Evolutionary conservation across 53 echinoderm and acorn worm species (phyloP).

Genomic region (Astropecten irregularis): DNA sequence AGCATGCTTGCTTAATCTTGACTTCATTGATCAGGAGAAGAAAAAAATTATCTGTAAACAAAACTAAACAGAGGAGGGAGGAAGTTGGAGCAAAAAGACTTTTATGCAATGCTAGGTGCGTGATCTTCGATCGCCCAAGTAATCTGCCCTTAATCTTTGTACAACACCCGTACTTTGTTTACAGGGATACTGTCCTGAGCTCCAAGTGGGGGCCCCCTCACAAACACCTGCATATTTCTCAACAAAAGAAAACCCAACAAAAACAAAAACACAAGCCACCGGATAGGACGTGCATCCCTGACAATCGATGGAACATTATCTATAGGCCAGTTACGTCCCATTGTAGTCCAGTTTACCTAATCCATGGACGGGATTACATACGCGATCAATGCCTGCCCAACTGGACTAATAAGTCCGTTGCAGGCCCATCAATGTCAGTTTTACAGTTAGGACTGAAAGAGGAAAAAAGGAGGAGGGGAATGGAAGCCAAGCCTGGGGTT

Average conservation of each 20-base stretch:
- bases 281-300: not conserved
- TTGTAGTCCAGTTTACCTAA: conserved; percentile 30
- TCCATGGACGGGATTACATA: conserved; percentile 20
- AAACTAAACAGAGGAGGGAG: not conserved
- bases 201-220: not conserved
- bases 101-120: not conserved
- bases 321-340: not conserved
- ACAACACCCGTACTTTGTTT: not conserved
- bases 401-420: not conserved
- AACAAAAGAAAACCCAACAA: too few relatives aligned
- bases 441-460: too few relatives aligned
- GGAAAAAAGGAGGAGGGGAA: too few relatives aligned
- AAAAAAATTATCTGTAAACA: too few relatives aligned
- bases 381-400: not conserved
- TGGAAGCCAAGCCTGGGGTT: not conserved
- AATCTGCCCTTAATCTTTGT: not conserved
- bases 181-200: not conserved
- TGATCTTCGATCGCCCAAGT: not conserved
- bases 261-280: too few relatives aligned
- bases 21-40: too few relatives aligned
- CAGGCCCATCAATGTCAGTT: not conserved
- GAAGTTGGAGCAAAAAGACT: not conserved
- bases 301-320: not conserved
- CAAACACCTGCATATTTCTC: too few relatives aligned
- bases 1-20: too few relatives aligned